A percentile compares a stretch with the other conserved stretches of the same genome.
These are phyloP conservation scores for Cryptocheilus praepositus DNA, from an alignment of 2,888 invertebrate species.

Conservation along the genomic window DNA sequence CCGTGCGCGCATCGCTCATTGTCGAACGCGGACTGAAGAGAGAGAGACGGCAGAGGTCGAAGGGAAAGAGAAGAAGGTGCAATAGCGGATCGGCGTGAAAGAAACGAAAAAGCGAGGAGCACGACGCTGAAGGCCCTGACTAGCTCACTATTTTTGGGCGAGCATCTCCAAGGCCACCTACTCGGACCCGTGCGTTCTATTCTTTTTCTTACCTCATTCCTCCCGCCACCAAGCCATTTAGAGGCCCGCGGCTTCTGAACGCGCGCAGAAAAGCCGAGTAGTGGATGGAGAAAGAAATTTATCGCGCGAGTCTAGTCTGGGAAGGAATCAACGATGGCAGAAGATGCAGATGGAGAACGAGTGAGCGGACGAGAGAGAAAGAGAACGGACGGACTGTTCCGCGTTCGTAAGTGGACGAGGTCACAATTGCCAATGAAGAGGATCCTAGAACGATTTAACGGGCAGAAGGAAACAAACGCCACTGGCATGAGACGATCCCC, in stretches of 20 bases:
- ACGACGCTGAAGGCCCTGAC: slow-evolving; percentile 15
- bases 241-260: slow-evolving; percentile 23
- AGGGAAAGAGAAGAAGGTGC: not conserved
- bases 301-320: not conserved
- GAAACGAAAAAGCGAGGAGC: slow-evolving; percentile 13
- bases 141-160: slow-evolving; percentile 56
- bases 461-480: not conserved
- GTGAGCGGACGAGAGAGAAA: not conserved
- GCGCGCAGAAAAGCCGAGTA: not conserved
- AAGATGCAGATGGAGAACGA: not conserved
- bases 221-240: slow-evolving; percentile 36
- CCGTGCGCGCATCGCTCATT: too few species aligned
- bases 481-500: not conserved
- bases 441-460: not conserved
- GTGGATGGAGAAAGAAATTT: slow-evolving; percentile 1
- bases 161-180: slow-evolving; percentile 57
- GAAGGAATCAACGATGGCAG: not conserved
- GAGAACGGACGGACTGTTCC: not conserved
- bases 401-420: too few species aligned
- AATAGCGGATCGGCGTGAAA: slow-evolving; percentile 3
- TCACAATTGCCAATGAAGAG: too few species aligned
- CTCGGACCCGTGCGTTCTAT: slow-evolving; percentile 26
- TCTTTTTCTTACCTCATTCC: slow-evolving; percentile 26
- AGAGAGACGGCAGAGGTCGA: not conserved
- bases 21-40: too few species aligned